A percentile compares a stretch with the other conserved stretches of the same genome.
phyloP scores from a whole-genome alignment of 53 echinoderm and acorn worm species.

The Mesocentrotus franciscanus region DNA sequence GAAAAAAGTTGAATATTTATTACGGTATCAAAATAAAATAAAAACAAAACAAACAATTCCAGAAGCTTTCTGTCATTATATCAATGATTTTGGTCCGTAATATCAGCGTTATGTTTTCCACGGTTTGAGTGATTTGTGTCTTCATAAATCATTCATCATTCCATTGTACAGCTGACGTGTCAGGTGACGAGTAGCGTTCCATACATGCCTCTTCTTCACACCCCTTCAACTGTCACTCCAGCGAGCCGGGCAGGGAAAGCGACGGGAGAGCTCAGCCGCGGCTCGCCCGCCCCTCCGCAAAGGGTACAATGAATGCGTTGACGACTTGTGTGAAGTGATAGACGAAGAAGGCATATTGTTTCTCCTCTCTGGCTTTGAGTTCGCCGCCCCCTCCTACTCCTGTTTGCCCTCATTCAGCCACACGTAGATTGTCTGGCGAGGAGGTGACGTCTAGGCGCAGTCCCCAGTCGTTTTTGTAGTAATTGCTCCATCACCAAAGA shows the following conservation, averaged over 20 bases:
- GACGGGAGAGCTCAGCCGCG: slow-evolving; percentile 44
- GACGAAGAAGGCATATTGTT: slow-evolving; percentile 60
- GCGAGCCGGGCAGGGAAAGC: background rate
- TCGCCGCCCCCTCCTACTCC: slow-evolving; percentile 18
- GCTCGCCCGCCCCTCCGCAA: slow-evolving; percentile 45
- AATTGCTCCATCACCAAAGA: background rate
- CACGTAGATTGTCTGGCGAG: slow-evolving; percentile 15
- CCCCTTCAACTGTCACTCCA: slow-evolving; percentile 29
- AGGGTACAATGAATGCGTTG: slow-evolving; percentile 49
- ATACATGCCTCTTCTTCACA: background rate
- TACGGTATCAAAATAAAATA: too few species aligned
- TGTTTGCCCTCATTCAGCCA: slow-evolving; percentile 24
- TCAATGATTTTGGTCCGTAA: background rate
- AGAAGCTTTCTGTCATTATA: too few species aligned
- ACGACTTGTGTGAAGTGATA: slow-evolving; percentile 59
- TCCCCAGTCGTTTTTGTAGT: slow-evolving; percentile 38
- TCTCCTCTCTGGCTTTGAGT: slow-evolving; percentile 38
- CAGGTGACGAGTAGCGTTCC: background rate
- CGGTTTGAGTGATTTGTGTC: background rate
- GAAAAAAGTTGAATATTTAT: too few species aligned
- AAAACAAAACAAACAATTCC: too few species aligned
- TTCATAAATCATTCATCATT: background rate
- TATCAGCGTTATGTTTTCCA: background rate
- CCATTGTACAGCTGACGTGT: background rate
- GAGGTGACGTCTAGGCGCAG: slow-evolving; percentile 10